A percentile compares a stretch with the other conserved stretches of the same genome.
phyloP scores from a whole-genome alignment of 2,888 invertebrate genomes.

The Orgyia antiqua region DNA sequence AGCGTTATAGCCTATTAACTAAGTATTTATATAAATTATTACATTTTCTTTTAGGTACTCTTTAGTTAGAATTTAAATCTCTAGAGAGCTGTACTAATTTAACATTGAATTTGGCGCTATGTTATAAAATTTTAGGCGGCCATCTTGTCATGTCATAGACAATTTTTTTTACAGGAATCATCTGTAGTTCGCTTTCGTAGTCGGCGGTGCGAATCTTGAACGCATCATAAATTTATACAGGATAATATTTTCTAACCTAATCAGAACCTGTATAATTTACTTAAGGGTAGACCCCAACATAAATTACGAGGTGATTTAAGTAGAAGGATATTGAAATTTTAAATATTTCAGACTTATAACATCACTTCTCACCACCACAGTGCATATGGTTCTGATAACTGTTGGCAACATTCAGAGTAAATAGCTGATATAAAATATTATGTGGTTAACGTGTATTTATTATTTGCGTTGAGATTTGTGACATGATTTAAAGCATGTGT shows the following conservation, averaged over 20 bases:
- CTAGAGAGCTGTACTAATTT: constrained; percentile 45
- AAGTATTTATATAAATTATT: constrained; percentile 29
- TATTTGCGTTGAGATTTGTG: constrained; percentile 39
- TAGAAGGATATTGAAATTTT: constrained; percentile 65
- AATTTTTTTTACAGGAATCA: constrained; percentile 27
- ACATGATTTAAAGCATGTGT: constrained; percentile 49
- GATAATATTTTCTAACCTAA: constrained; percentile 67
- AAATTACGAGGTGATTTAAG: constrained; percentile 79
- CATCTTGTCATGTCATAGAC: constrained; percentile 21
- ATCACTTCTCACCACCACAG: constrained; percentile 70
- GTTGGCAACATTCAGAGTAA: constrained; percentile 43
- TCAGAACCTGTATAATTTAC: constrained; percentile 80
- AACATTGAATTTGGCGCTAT: constrained; percentile 22
- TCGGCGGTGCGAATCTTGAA: constrained; percentile 57
- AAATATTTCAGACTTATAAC: constrained; percentile 51
- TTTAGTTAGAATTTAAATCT: constrained; percentile 36
- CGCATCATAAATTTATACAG: constrained; percentile 29
- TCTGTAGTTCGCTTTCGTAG: constrained; percentile 49
- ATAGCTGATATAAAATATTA: constrained; percentile 29
- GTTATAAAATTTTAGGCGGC: constrained; percentile 22
- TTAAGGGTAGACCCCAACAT: constrained; percentile 60
- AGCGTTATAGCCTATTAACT: constrained; percentile 29
- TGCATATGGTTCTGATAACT: constrained; percentile 69
- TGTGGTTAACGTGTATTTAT: constrained; percentile 10
- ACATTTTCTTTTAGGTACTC: constrained; percentile 52